A percentile compares a stretch with the other conserved stretches of the same genome.
Evolutionary conservation across 2,888 invertebrate species (phyloP).

Genomic region (Achlya flavicornis): DNA sequence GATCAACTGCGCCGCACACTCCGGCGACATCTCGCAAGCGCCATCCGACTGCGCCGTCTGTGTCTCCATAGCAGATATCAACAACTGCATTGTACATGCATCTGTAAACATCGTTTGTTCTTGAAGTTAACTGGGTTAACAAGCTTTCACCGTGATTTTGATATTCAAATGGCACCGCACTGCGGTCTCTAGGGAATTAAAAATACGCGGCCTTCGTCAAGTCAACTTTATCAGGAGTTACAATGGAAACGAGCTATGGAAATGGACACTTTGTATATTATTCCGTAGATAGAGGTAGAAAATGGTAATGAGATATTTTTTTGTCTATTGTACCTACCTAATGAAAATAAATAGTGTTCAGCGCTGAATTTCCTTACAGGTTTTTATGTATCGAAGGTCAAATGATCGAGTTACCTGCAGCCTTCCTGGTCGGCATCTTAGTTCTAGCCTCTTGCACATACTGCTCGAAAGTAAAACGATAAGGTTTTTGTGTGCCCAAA

Average conservation of each 20-base stretch:
- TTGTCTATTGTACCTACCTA: neutral
- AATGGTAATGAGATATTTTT: constrained; percentile 11
- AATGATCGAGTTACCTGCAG: constrained; percentile 56
- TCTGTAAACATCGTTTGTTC: constrained; percentile 51
- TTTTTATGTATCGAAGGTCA: constrained; percentile 5
- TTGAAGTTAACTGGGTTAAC: constrained; percentile 37
- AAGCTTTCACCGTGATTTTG: constrained; percentile 39
- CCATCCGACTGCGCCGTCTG: constrained; percentile 69
- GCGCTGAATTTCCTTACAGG: constrained; percentile 3
- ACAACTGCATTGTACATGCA: constrained; percentile 76
- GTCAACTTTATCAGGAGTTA: constrained; percentile 41
- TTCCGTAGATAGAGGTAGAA: constrained; percentile 7
- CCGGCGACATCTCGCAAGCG: constrained; percentile 67
- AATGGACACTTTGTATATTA: constrained; percentile 9
- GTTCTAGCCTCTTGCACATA: constrained; percentile 75
- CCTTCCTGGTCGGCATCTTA: constrained; percentile 76
- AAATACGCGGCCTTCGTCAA: constrained; percentile 38
- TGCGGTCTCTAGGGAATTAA: constrained; percentile 38
- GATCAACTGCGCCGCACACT: constrained; percentile 67
- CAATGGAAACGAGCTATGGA: constrained; percentile 28
- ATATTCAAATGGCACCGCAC: constrained; percentile 38
- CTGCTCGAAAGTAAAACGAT: constrained; percentile 72
- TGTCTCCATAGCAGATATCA: constrained; percentile 75
- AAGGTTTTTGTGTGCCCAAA: constrained; percentile 77
- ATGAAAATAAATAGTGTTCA: neutral